Percentiles rank a stretch among this genome's conserved stretches.
Evolutionary conservation across 2,797 vertebrate genomes (phyloP).

Genomic region (Rhadinocentrus ornatus): DNA sequence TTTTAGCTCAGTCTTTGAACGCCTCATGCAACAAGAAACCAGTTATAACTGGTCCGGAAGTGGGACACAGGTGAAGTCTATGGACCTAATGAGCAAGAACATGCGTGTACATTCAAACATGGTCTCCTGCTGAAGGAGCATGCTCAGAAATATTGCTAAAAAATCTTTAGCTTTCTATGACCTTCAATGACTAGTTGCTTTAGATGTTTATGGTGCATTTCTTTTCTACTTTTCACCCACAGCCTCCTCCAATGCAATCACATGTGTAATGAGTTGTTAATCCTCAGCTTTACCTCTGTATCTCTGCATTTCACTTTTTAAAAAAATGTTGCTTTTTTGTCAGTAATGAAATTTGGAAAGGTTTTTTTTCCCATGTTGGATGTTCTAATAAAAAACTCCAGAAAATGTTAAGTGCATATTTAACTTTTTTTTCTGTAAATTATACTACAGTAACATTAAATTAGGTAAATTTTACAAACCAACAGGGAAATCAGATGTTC

Average conservation of each 20-base stretch:
- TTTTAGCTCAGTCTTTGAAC: conserved; percentile 38
- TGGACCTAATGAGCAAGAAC: conserved; percentile 61
- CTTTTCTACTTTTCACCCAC: conserved; percentile 33
- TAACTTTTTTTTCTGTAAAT: conserved; percentile 18
- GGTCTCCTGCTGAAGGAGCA: conserved; percentile 36
- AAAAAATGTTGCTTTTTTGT: conserved; percentile 50
- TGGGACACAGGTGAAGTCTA: conserved; percentile 58
- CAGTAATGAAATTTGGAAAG: conserved; percentile 66
- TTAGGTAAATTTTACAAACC: not conserved
- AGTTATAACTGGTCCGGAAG: conserved; percentile 45
- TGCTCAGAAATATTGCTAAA: conserved; percentile 28
- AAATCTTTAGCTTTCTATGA: conserved; percentile 5
- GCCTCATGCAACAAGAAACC: conserved; percentile 18
- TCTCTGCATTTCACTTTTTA: conserved; percentile 51
- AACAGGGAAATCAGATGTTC: not conserved
- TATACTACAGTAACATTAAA: not conserved
- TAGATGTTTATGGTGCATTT: conserved; percentile 25
- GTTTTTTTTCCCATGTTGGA: conserved; percentile 63
- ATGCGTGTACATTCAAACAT: conserved; percentile 30
- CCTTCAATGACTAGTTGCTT: conserved; percentile 33
- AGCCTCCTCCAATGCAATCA: conserved; percentile 37
- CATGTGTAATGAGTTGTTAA: conserved; percentile 58
- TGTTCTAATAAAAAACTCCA: conserved; percentile 79
- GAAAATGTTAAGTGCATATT: conserved; percentile 39
- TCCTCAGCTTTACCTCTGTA: conserved; percentile 54